Evolutionary conservation across 2,797 vertebrate genomes (phyloP).

Genomic region (Labroides dimidiatus): DNA sequence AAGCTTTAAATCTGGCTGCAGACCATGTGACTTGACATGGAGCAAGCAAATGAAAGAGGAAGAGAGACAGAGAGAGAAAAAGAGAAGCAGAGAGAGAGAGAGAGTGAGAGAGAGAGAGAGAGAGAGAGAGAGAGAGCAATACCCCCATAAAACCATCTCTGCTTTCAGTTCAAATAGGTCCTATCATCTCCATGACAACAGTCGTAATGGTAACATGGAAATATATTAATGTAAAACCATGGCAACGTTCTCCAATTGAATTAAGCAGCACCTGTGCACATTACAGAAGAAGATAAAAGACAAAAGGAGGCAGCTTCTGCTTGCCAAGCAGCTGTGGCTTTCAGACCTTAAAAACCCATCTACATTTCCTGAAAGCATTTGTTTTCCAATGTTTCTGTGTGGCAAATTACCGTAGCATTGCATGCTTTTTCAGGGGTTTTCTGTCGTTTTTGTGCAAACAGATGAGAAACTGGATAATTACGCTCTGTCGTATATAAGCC

Average conservation of each 20-base stretch:
- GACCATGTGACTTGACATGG: constrained; percentile 78
- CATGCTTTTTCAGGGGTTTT: constrained; percentile 67
- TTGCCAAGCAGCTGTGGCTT: constrained; percentile 85
- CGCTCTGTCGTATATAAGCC: constrained; percentile 45
- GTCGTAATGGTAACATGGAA: constrained; percentile 99
- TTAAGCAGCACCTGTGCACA: constrained; percentile 92
- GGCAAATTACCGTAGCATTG: constrained; percentile 73
- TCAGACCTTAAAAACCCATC: constrained; percentile 83
- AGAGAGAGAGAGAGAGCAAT: constrained; percentile 64
- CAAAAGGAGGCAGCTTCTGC: constrained; percentile 82
- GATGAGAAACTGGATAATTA: constrained; percentile 71
- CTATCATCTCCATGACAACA: constrained; percentile 98
- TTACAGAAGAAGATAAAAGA: constrained; percentile 88
- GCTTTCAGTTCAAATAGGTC: constrained; percentile 95
- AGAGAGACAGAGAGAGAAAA: constrained; percentile 32
- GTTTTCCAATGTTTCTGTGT: constrained; percentile 79
- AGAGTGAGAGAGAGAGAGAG: constrained; percentile 17
- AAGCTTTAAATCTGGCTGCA: constrained; percentile 80
- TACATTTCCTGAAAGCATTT: constrained; percentile 80
- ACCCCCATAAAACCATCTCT: constrained; percentile 89
- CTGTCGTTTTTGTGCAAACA: constrained; percentile 76
- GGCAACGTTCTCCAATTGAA: constrained; percentile 92
- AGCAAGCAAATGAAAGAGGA: constrained; percentile 68
- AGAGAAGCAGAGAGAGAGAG: constrained; percentile 5
- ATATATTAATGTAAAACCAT: constrained; percentile 97